phyloP scores from a whole-genome alignment of 1,140 invertebrate genomes.

The Seison nebaliae region DNA sequence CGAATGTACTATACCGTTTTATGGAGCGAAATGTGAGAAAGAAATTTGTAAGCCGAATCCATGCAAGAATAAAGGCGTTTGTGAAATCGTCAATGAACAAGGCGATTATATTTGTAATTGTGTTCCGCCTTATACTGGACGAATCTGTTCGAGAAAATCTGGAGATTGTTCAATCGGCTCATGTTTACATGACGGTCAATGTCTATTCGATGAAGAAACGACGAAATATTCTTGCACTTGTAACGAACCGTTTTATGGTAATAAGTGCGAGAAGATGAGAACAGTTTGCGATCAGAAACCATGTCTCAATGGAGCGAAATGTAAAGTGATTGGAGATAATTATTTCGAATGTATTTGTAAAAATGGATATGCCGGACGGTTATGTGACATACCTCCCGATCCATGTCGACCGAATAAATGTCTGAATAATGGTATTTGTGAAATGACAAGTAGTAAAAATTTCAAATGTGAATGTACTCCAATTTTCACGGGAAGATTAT shows the following conservation, averaged over 20 bases:
- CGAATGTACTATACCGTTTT: slow-evolving; percentile 6
- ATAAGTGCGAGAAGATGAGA: background rate
- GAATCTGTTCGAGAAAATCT: too few relatives aligned
- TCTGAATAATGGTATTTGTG: slow-evolving; percentile 1
- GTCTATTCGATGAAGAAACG: slow-evolving; percentile 13
- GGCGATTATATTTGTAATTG: slow-evolving; percentile 24
- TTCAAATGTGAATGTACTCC: background rate
- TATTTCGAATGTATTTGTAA: slow-evolving; percentile 15
- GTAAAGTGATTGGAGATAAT: background rate
- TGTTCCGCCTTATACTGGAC: slow-evolving; percentile 11
- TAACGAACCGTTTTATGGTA: background rate
- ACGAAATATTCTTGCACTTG: too few relatives aligned
- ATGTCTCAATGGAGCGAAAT: background rate
- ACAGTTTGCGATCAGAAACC: background rate
- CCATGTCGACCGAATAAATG: slow-evolving; percentile 6
- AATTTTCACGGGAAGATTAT: background rate
- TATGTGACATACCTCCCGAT: slow-evolving; percentile 1
- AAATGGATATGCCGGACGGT: slow-evolving; percentile 12
- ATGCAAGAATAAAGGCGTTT: slow-evolving; percentile 9
- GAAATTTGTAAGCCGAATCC: slow-evolving; percentile 19
- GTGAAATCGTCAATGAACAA: slow-evolving; percentile 23
- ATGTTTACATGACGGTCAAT: slow-evolving; percentile 17
- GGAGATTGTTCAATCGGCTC: slow-evolving; percentile 17
- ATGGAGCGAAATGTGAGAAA: slow-evolving; percentile 16
- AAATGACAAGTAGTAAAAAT: slow-evolving; percentile 2